A percentile compares a stretch with the other conserved stretches of the same genome.
These are phyloP conservation scores for Steatornis caripensis DNA, from an alignment of 2,113 vertebrate species.

Conservation along the genomic window DNA sequence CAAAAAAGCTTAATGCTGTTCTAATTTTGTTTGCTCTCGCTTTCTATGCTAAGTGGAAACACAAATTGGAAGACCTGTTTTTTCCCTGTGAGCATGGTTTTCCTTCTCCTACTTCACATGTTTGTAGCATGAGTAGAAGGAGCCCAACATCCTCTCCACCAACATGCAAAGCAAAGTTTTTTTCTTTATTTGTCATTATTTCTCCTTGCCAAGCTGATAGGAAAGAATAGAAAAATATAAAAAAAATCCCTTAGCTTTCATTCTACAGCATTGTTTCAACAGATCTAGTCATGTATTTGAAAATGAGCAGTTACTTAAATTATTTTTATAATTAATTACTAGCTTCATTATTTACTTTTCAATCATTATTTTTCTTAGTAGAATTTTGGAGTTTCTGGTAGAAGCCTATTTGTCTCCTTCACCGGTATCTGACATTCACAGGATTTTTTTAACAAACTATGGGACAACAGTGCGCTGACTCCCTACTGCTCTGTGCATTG, in stretches of 20 bases:
- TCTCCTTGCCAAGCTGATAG: neutral
- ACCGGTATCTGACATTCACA: neutral
- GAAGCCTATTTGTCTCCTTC: neutral
- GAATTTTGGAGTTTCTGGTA: neutral
- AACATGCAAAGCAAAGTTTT: neutral
- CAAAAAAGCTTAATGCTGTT: neutral
- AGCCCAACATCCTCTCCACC: neutral
- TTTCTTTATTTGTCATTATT: neutral
- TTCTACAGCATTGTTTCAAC: neutral
- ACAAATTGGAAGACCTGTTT: neutral
- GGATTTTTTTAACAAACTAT: neutral
- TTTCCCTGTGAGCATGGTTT: neutral
- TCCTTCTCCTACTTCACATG: neutral
- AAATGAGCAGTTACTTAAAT: neutral
- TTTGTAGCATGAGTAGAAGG: fast-evolving
- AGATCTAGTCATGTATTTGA: neutral
- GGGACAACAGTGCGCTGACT: neutral
- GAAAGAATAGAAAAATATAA: neutral
- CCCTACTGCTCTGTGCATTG: neutral
- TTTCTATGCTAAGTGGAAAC: neutral
- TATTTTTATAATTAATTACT: neutral
- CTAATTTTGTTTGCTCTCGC: neutral
- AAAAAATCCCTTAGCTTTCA: neutral
- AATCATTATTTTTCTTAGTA: neutral
- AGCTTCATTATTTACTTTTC: neutral